phyloP scores from a whole-genome alignment of 1,140 invertebrate species.

The Asobara japonica region DNA sequence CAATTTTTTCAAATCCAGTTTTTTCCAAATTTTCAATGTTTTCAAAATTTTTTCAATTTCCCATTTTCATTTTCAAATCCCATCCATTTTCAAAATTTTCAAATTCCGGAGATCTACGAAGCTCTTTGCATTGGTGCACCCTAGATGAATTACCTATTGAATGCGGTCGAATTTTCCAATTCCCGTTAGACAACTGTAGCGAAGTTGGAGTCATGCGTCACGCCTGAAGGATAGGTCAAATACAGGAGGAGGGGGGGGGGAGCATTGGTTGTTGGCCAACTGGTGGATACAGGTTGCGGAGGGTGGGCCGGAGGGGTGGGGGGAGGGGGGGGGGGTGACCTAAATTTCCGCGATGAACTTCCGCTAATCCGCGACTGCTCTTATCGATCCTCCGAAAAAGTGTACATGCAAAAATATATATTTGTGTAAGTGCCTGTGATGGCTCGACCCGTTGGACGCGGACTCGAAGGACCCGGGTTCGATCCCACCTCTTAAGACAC shows the following conservation, averaged over 20 bases:
- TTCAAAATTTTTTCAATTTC: no score
- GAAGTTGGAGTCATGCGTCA: constrained; percentile 22
- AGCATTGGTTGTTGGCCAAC: constrained; percentile 45
- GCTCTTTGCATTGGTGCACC: neutral
- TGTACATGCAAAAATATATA: no score
- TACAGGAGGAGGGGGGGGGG: constrained; percentile 21
- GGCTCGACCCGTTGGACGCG: neutral
- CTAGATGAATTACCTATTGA: constrained; percentile 23
- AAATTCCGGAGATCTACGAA: neutral
- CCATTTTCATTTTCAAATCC: no score
- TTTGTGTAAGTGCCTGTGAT: neutral
- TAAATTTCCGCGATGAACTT: constrained; percentile 37
- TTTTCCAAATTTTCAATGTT: no score
- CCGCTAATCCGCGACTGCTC: constrained; percentile 28
- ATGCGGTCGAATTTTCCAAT: constrained; percentile 27
- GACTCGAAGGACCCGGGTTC: no score
- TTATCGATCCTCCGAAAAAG: constrained; percentile 27
- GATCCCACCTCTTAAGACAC: no score
- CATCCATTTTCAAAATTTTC: neutral
- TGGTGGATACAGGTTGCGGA: constrained; percentile 40
- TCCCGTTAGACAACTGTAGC: constrained; percentile 13
- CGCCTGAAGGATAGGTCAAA: constrained; percentile 17
- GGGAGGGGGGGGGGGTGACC: constrained; percentile 13
- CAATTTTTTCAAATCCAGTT: no score
- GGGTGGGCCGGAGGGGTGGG: no score